Percentiles rank a stretch among this genome's conserved stretches.
Conservation (phyloP, 2,797 vertebrate species). For the Podarcis siculus region DNA sequence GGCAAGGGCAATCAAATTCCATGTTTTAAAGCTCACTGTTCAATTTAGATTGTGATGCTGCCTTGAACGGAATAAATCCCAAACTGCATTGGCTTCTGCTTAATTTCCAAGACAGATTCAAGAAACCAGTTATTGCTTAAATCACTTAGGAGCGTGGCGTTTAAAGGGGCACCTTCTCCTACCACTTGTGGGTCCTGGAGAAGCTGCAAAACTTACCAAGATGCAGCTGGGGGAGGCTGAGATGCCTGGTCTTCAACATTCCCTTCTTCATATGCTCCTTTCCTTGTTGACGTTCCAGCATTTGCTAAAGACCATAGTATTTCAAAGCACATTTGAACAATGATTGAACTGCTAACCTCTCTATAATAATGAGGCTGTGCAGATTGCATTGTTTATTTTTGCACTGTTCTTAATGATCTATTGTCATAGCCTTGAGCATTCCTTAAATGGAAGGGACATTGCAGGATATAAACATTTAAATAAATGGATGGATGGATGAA, state of each 20-base stretch:
- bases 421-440: neutral
- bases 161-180: neutral
- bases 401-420: neutral
- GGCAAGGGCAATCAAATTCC: neutral
- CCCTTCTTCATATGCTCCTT: neutral
- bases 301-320: neutral
- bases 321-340: neutral
- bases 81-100: neutral
- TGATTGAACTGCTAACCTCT: neutral
- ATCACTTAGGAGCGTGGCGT: neutral
- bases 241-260: neutral
- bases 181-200: no score
- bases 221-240: neutral
- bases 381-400: neutral
- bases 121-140: neutral
- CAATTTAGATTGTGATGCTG: neutral
- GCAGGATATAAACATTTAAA: no score
- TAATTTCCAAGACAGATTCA: neutral
- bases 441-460: no score
- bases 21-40: neutral
- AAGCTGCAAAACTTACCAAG: no score
- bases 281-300: neutral
- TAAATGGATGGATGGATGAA: no score
- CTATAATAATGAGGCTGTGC: neutral
- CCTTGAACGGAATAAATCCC: neutral